phyloP scores from a whole-genome alignment of 2,888 invertebrate genomes.

The Drosophila peninsularis region DNA sequence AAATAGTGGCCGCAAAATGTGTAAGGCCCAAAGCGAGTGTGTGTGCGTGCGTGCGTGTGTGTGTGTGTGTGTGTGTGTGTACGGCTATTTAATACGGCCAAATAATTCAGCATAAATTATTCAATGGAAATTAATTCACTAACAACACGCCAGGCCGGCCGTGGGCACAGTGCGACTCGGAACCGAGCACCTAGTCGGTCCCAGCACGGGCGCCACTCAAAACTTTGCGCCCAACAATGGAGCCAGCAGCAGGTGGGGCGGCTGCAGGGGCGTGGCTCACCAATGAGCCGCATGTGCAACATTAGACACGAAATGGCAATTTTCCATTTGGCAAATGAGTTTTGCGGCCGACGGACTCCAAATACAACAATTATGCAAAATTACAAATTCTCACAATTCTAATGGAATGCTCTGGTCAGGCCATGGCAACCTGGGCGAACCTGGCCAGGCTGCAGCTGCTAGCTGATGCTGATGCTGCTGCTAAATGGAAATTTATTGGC shows the following conservation, averaged over 20 bases:
- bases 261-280: slow-evolving; percentile 1
- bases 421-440: not conserved
- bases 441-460: slow-evolving; percentile 26
- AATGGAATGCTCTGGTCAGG: slow-evolving; percentile 73
- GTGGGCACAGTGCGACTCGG: slow-evolving; percentile 5
- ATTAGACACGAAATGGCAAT: slow-evolving; percentile 83
- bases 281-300: slow-evolving; percentile 75
- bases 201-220: slow-evolving; percentile 44
- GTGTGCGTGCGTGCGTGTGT: not conserved
- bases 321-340: slow-evolving; percentile 83
- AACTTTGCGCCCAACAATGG: slow-evolving; percentile 45
- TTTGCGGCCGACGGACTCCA: slow-evolving; percentile 81
- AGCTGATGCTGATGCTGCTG: slow-evolving; percentile 29
- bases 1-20: slow-evolving; percentile 45
- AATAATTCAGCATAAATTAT: slow-evolving; percentile 81
- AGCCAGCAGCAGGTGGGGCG: no score
- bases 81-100: slow-evolving; percentile 72
- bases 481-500: slow-evolving; percentile 82
- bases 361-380: slow-evolving; percentile 82
- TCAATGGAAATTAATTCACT: slow-evolving; percentile 81
- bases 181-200: slow-evolving; percentile 26
- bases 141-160: slow-evolving; percentile 59
- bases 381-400: slow-evolving; percentile 82
- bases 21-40: not conserved
- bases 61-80: slow-evolving; percentile 3